Percentiles rank a stretch among this genome's conserved stretches.
These are phyloP conservation scores for Arizona elegans DNA, from an alignment of 2,113 vertebrate genomes.

Conservation along the genomic window DNA sequence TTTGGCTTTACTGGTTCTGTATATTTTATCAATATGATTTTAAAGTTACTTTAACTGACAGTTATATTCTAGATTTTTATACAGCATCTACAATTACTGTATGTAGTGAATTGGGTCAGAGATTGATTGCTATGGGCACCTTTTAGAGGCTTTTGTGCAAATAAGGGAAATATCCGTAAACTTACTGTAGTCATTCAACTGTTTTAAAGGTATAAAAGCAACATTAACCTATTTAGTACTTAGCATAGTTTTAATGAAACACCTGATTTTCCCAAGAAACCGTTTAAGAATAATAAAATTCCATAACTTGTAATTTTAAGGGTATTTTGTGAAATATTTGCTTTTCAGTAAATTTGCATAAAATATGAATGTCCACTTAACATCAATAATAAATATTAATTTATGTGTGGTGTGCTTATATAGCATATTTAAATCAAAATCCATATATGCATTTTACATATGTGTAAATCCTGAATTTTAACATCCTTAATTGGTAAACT, in stretches of 20 bases:
- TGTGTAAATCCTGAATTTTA: neutral
- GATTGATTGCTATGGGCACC: neutral
- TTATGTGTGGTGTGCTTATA: neutral
- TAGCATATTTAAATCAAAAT: neutral
- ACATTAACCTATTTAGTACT: neutral
- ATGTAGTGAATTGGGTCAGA: neutral
- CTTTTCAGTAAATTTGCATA: neutral
- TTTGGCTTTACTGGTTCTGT: neutral
- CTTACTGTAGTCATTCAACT: neutral
- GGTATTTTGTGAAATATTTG: neutral
- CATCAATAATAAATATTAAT: neutral
- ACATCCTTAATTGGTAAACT: neutral
- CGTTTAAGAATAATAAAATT: neutral
- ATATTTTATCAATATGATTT: neutral
- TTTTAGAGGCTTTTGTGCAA: neutral
- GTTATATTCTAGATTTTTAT: neutral
- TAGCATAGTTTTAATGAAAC: neutral
- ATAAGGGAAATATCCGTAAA: neutral
- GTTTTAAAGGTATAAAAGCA: neutral
- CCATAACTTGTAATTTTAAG: neutral
- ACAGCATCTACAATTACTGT: neutral
- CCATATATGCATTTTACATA: neutral
- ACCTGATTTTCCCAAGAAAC: neutral
- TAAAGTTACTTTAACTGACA: neutral
- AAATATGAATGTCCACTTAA: neutral